Conservation (phyloP, 64 coral and sea anemone genomes). For the Acropora tenuis region DNA sequence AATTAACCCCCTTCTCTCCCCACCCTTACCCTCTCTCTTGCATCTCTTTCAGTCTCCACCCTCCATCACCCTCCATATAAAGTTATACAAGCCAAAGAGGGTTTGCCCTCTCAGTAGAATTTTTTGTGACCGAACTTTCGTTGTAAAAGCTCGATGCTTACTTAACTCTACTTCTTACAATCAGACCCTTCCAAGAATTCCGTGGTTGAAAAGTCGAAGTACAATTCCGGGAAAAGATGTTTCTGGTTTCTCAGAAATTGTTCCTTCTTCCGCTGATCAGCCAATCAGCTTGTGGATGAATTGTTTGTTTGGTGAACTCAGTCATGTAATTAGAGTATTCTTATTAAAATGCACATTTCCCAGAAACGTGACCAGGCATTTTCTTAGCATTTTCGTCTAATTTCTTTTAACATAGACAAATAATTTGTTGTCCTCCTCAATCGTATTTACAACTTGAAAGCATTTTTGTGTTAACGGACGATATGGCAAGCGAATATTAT, state of each 20-base stretch:
- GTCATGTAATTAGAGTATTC: conserved; percentile 17
- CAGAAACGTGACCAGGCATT: background rate
- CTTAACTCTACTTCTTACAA: too few species aligned
- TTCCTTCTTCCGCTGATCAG: background rate
- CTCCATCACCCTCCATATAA: too few species aligned
- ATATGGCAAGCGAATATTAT: background rate
- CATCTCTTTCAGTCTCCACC: too few species aligned
- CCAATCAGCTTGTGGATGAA: background rate
- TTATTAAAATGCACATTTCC: background rate
- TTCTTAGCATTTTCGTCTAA: background rate
- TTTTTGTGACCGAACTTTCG: too few species aligned
- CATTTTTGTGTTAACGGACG: background rate
- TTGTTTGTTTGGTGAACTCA: background rate
- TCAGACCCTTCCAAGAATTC: conserved; percentile 1
- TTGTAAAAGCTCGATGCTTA: too few species aligned
- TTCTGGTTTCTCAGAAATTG: background rate
- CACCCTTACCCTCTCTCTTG: too few species aligned
- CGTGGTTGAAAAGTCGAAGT: background rate
- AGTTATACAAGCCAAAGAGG: too few species aligned
- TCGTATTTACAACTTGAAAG: background rate
- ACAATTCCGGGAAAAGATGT: background rate
- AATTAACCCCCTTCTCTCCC: too few species aligned
- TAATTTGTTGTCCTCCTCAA: background rate
- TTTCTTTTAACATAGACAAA: background rate
- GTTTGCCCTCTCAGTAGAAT: too few species aligned